phyloP scores from a whole-genome alignment of 1,140 invertebrate species.

The Eriocheir sinensis region DNA sequence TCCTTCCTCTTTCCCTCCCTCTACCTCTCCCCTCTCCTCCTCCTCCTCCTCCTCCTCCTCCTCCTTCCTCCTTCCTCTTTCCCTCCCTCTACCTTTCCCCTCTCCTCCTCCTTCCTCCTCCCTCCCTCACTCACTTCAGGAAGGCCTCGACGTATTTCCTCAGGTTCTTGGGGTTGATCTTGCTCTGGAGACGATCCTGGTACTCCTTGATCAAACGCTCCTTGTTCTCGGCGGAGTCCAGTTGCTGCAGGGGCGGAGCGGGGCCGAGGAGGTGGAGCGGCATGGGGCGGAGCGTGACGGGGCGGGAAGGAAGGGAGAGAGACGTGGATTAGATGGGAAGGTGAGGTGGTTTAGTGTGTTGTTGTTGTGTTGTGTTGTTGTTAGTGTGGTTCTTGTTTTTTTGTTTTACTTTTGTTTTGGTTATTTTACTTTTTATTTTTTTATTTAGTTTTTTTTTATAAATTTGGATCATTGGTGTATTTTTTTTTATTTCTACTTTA shows the following conservation, averaged over 20 bases:
- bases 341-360: not conserved
- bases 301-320: not conserved
- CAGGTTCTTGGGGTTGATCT: slow-evolving; percentile 92
- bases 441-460: too few species aligned
- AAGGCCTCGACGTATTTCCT: slow-evolving; percentile 91
- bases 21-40: too few species aligned
- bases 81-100: too few species aligned
- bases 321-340: too few species aligned
- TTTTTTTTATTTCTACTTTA: too few species aligned
- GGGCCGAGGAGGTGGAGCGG: not conserved
- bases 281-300: too few species aligned
- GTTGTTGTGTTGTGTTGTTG: not conserved
- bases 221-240: slow-evolving; percentile 86
- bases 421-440: too few species aligned
- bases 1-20: too few species aligned
- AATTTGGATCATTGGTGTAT: too few species aligned
- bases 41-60: too few species aligned
- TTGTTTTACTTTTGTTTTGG: too few species aligned
- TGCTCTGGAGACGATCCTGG: slow-evolving; percentile 88
- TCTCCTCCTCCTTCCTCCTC: too few species aligned
- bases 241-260: slow-evolving; percentile 81
- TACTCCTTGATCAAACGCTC: slow-evolving; percentile 91
- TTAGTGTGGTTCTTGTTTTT: not conserved
- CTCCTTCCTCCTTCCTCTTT: not conserved
- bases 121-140: slow-evolving; percentile 86